Conservation (phyloP, 2,888 invertebrate genomes). For the Agrochola lychnidis region DNA sequence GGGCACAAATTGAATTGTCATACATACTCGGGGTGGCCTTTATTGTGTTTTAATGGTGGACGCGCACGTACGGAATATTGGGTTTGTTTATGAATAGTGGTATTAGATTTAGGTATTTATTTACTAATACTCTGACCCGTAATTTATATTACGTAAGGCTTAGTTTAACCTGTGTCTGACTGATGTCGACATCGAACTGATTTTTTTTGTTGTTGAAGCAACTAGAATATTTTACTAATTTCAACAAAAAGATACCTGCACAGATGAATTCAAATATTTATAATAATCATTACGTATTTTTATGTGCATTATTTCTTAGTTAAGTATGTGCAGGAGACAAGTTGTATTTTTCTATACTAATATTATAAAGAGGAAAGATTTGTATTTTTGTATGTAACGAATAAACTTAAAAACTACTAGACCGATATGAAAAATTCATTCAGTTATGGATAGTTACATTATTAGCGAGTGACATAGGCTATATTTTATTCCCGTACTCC, state of each 20-base stretch:
- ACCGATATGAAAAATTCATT: too few relatives aligned
- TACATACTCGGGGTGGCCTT: conserved; percentile 73
- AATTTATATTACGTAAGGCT: neutral
- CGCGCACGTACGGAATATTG: conserved; percentile 75
- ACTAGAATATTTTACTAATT: neutral
- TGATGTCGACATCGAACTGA: too few relatives aligned
- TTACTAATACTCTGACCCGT: neutral
- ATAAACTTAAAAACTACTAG: too few relatives aligned
- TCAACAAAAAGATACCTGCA: neutral
- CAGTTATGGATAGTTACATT: too few relatives aligned
- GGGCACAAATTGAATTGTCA: conserved; percentile 89
- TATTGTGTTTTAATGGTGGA: conserved; percentile 82
- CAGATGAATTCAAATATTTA: neutral
- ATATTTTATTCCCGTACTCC: too few relatives aligned
- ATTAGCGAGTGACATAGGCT: too few relatives aligned
- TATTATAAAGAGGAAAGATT: too few relatives aligned
- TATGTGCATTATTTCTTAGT: too few relatives aligned
- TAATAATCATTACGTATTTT: neutral
- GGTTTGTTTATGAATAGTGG: conserved; percentile 56
- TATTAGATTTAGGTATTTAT: neutral
- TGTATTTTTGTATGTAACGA: too few relatives aligned
- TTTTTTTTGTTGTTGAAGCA: neutral
- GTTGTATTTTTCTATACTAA: too few relatives aligned
- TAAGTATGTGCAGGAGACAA: too few relatives aligned
- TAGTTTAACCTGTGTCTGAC: neutral